Evolutionary conservation across 64 coral and sea anemone species (phyloP).

Genomic region (Anthopleura sola): DNA sequence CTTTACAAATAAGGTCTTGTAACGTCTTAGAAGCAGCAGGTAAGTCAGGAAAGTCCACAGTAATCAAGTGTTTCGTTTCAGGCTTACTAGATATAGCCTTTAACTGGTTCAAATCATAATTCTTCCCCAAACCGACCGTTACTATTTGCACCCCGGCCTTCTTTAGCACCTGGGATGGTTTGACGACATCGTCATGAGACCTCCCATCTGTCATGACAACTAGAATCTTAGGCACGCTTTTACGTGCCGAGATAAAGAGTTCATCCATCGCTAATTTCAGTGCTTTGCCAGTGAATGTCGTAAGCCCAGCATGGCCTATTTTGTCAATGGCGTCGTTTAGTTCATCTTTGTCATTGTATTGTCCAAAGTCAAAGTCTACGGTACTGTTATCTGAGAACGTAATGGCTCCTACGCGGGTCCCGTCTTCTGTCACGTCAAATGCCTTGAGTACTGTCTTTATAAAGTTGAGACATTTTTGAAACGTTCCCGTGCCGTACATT

Average conservation of each 20-base stretch:
- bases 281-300: conserved; percentile 37
- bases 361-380: conserved; percentile 40
- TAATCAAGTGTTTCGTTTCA: conserved; percentile 21
- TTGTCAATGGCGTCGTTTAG: conserved; percentile 23
- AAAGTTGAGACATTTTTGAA: conserved; percentile 36
- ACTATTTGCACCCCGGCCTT: conserved; percentile 28
- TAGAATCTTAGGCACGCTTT: conserved; percentile 25
- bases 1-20: conserved; percentile 41
- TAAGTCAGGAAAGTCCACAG: conserved; percentile 45
- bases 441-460: conserved; percentile 11
- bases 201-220: conserved; percentile 44
- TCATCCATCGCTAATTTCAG: conserved; percentile 33
- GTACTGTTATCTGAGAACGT: conserved; percentile 27
- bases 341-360: conserved; percentile 3
- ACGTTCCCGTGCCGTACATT: conserved; percentile 57
- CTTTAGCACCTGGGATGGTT: conserved; percentile 33
- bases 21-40: not conserved
- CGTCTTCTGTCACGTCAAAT: conserved; percentile 32
- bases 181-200: conserved; percentile 45
- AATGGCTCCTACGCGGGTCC: conserved; percentile 41
- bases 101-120: conserved; percentile 31
- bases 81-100: conserved; percentile 36
- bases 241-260: conserved; percentile 28
- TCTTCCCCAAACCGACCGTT: conserved; percentile 30
- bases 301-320: conserved; percentile 22